Percentiles rank a stretch among this genome's conserved stretches.
phyloP scores from a whole-genome alignment of 2,797 vertebrate species.

The Muscicapa comitata region DNA sequence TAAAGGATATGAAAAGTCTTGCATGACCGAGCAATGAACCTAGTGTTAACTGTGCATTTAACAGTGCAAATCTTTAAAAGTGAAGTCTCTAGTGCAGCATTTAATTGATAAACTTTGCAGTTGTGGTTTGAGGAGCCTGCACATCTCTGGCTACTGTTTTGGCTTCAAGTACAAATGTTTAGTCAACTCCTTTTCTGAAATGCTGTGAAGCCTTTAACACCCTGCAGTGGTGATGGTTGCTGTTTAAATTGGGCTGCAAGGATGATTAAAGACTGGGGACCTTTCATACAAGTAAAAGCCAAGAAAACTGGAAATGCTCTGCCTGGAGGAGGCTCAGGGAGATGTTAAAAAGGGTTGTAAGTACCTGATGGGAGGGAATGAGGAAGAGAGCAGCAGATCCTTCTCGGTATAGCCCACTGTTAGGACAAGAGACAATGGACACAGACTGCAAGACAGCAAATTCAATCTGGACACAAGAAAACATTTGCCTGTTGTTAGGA shows the following conservation, averaged over 20 bases:
- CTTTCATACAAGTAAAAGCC: background rate
- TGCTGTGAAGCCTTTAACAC: background rate
- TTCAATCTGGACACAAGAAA: background rate
- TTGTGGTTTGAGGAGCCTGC: background rate
- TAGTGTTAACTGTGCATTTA: constrained; percentile 11
- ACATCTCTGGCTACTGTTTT: constrained; percentile 6
- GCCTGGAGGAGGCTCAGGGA: background rate
- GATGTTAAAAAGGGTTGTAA: background rate
- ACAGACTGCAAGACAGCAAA: background rate
- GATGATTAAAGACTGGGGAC: background rate
- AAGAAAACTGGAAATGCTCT: background rate
- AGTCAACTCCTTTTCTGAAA: background rate
- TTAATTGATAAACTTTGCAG: background rate
- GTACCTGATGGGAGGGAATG: background rate
- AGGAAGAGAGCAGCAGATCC: background rate
- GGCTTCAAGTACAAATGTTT: background rate
- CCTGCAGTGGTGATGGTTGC: background rate
- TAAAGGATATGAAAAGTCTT: constrained; percentile 42
- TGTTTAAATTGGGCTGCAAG: background rate
- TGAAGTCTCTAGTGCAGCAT: background rate
- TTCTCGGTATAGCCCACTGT: background rate
- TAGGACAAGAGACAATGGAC: background rate
- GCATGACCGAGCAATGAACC: constrained; percentile 38
- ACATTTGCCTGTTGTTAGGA: background rate
- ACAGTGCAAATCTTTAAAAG: background rate